Evolutionary conservation across 2,888 invertebrate species (phyloP).

Genomic region (Noctua pronuba): DNA sequence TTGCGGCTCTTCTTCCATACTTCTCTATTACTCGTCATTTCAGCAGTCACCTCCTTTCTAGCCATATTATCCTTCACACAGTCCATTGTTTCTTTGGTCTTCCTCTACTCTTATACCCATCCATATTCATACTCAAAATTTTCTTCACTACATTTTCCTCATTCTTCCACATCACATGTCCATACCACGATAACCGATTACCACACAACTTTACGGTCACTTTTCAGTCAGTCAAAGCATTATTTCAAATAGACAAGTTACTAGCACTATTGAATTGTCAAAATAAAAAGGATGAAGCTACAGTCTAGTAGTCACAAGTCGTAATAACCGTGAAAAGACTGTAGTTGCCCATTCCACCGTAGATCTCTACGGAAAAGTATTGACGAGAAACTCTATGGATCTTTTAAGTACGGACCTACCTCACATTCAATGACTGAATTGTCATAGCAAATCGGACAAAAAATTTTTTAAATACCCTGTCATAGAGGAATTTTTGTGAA

Average conservation of each 20-base stretch:
- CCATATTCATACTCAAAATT: no score
- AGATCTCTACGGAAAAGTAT: background rate
- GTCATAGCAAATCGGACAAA: background rate
- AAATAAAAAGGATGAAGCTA: background rate
- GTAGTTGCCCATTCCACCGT: background rate
- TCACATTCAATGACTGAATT: background rate
- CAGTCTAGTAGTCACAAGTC: background rate
- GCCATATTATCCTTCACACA: no score
- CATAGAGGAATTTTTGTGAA: conserved; percentile 4
- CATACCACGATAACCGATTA: no score
- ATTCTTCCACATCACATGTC: no score
- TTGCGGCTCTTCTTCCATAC: no score
- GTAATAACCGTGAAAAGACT: background rate
- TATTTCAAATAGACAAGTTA: background rate
- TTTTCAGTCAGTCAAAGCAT: background rate
- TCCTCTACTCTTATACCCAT: no score
- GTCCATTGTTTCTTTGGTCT: no score
- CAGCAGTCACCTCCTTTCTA: no score
- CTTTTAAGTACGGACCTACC: background rate
- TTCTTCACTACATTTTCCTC: no score
- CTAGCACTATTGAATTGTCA: background rate
- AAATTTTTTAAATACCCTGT: background rate
- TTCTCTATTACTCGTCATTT: no score
- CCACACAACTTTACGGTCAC: no score
- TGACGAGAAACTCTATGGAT: background rate